These are phyloP conservation scores for Notodonta ziczac DNA, from an alignment of 2,888 invertebrate species.

Conservation along the genomic window DNA sequence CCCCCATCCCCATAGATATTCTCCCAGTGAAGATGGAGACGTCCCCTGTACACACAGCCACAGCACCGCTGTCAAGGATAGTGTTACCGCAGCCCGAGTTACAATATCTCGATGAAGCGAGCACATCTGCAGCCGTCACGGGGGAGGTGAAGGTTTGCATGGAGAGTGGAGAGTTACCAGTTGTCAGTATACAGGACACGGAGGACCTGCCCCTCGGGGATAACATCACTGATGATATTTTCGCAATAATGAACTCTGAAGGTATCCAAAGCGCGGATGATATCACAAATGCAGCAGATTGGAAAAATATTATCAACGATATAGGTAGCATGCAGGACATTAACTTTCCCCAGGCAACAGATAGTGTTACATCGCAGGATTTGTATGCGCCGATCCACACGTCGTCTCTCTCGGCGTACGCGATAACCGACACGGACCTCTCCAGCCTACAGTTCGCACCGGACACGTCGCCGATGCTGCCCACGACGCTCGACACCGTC, in stretches of 20 bases:
- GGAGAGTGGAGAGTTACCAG: constrained; percentile 77
- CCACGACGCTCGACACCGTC: constrained; percentile 53
- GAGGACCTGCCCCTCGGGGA: constrained; percentile 79
- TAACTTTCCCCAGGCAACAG: constrained; percentile 69
- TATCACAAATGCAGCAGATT: constrained; percentile 75
- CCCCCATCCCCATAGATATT: constrained; percentile 65
- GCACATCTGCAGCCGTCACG: constrained; percentile 60
- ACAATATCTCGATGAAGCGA: constrained; percentile 69
- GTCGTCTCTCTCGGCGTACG: constrained; percentile 57
- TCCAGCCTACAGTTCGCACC: constrained; percentile 70
- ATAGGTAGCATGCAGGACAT: constrained; percentile 79
- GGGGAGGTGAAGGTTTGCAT: constrained; percentile 77
- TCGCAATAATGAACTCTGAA: constrained; percentile 81
- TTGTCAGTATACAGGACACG: constrained; percentile 81
- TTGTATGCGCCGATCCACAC: constrained; percentile 62
- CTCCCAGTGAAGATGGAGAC: constrained; percentile 69
- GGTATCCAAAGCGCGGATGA: constrained; percentile 80
- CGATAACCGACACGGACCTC: constrained; percentile 66
- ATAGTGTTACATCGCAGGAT: constrained; percentile 62
- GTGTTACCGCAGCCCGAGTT: constrained; percentile 70
- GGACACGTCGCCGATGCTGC: constrained; percentile 60
- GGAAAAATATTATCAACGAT: constrained; percentile 81
- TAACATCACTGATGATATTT: constrained; percentile 78
- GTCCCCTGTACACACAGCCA: constrained; percentile 65
- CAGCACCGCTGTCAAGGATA: constrained; percentile 72